Percentiles rank a stretch among this genome's conserved stretches.
Evolutionary conservation across 2,797 vertebrate genomes (phyloP).

Genomic region (Pipistrellus pygmaeus): DNA sequence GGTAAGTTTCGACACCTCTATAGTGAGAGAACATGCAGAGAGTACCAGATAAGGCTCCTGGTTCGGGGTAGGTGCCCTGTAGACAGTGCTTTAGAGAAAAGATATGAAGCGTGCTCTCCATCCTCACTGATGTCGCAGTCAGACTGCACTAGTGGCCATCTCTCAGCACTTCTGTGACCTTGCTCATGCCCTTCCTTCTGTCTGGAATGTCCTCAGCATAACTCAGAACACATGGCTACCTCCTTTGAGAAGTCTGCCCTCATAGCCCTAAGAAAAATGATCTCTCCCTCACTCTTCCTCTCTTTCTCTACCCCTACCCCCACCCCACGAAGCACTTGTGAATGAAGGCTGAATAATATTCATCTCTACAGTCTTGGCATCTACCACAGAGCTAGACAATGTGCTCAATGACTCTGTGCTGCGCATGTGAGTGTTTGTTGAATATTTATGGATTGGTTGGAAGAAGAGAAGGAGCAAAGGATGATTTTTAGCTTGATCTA

Average conservation of each 20-base stretch:
- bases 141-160: neutral
- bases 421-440: neutral
- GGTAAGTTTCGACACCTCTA: neutral
- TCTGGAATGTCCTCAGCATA: neutral
- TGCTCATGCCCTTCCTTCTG: neutral
- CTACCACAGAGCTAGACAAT: constrained; percentile 21
- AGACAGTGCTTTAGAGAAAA: neutral
- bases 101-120: neutral
- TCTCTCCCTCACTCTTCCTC: neutral
- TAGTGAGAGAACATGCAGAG: neutral
- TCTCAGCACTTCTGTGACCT: neutral
- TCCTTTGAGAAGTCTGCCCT: neutral
- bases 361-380: neutral
- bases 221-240: constrained; percentile 8
- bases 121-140: neutral
- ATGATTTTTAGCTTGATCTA: neutral
- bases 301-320: neutral
- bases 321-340: neutral
- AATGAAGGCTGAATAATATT: constrained; percentile 56
- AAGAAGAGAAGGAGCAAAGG: constrained; percentile 50
- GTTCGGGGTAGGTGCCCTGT: neutral
- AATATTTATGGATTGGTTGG: neutral
- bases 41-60: neutral
- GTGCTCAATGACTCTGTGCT: neutral
- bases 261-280: neutral